phyloP scores from a whole-genome alignment of 2,888 invertebrate genomes.

The Harpalus rufipes region DNA sequence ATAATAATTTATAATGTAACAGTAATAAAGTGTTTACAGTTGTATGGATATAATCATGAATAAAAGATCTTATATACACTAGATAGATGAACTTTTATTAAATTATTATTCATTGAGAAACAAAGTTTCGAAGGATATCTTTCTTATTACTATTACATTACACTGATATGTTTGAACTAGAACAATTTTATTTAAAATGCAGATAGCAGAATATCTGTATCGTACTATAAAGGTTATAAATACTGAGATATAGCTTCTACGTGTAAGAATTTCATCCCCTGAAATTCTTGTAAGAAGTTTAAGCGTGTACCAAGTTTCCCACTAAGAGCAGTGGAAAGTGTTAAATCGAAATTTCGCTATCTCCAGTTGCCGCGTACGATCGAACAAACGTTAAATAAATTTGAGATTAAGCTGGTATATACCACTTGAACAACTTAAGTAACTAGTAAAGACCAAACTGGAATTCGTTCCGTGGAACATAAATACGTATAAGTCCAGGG shows the following conservation, averaged over 20 bases:
- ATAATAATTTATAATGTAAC: no score
- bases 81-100: no score
- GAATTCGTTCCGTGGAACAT: not conserved
- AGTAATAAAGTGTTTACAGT: no score
- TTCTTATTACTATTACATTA: no score
- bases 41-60: no score
- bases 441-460: conserved; percentile 22
- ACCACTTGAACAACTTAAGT: conserved; percentile 38
- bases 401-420: conserved; percentile 33
- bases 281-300: conserved; percentile 23
- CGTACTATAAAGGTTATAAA: not conserved
- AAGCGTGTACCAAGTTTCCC: conserved; percentile 13
- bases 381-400: conserved; percentile 46
- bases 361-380: conserved; percentile 15
- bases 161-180: no score
- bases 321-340: conserved; percentile 24
- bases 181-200: no score
- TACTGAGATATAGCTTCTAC: not conserved
- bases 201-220: no score
- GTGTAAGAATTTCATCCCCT: not conserved
- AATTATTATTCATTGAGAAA: no score
- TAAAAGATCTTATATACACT: no score
- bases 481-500: conserved; percentile 25
- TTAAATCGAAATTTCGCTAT: conserved; percentile 45
- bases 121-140: no score